Base-by-base conservation (phyloP, 2,888 invertebrate genomes). In the Rhynchonema sp. region DNA sequence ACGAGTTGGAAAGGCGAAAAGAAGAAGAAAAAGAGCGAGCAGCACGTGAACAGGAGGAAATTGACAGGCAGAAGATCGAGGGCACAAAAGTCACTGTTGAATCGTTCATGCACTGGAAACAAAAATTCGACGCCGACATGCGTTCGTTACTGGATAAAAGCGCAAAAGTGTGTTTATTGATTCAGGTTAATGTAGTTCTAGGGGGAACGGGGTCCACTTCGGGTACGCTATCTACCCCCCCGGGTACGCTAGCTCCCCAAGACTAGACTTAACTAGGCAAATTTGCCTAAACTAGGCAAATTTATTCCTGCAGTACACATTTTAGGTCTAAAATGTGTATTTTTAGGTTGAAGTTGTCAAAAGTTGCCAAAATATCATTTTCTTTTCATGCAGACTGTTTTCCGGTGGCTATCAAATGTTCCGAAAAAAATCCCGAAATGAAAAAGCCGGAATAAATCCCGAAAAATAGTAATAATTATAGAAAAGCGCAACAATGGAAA, bases 31-130 rank as follows among this genome's bases (percentile, higher is more conserved):
- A 22, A 3, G 26, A 54, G 2, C 27, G 54, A 2, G 54, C 72
- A 92, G 94, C 74, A 6, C 6, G 6, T 82, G 64, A 83, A 84
- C 70, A 78, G 90, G 30, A 84, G 84, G 0, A 84, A 82, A 9
- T 87, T 90, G 38, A 38, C 38, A 38, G 38, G 17, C 38, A 52
- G 23, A 59, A 59, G 23, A 54, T 54, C 1, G 38, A 38, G 77
- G 96, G 94, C 22, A 94, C 92, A 0, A 79, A 85, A 68, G 96
- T 96, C 0, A 86, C 89, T 1, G 88, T 94, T 1, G 96, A 98
- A 76, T 84, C 88, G 9, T 98, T 98, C 75, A 76, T 92, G 70
- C 84, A 82, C 28, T 98, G 98, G 98, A 89, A 91, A 72, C 81
- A 83, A 61, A 81, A 83, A 64, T 98, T 98, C 79, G 94, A 96